Conservation (phyloP, 1,140 invertebrate genomes). For the Stenopsyche tienmushanensis region DNA sequence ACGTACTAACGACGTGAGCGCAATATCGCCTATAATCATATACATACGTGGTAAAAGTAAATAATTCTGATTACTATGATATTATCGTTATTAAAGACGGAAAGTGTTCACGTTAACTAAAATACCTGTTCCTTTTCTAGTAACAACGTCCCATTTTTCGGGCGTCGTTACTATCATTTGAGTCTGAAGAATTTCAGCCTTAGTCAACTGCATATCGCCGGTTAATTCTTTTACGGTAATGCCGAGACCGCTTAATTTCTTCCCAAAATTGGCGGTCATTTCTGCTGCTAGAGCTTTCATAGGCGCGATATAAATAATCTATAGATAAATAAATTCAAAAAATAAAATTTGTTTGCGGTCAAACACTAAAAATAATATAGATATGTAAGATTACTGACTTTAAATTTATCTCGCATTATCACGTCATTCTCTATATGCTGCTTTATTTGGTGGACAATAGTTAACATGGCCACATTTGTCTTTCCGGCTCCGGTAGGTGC, state of each 20-base stretch:
- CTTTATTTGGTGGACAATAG: conserved; percentile 87
- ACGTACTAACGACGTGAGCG: conserved; percentile 86
- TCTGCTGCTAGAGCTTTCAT: conserved; percentile 99
- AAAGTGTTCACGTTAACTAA: conserved; percentile 28
- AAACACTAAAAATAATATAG: not conserved
- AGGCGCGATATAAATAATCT: conserved; percentile 98
- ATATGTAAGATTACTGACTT: conserved; percentile 58
- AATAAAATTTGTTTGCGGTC: conserved; percentile 20
- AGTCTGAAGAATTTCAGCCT: conserved; percentile 91
- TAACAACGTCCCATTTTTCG: conserved; percentile 99
- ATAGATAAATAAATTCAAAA: conserved; percentile 19
- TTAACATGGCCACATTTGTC: conserved; percentile 96
- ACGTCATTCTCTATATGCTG: conserved; percentile 77
- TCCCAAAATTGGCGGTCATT: conserved; percentile 94
- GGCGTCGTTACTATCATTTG: conserved; percentile 99
- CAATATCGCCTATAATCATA: conserved; percentile 89
- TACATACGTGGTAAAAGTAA: not conserved
- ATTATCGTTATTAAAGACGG: not conserved
- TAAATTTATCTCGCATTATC: conserved; percentile 91
- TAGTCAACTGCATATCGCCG: conserved; percentile 97
- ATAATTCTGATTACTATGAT: not conserved
- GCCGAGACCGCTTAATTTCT: conserved; percentile 72
- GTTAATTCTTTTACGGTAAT: conserved; percentile 90
- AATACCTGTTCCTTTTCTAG: conserved; percentile 79
- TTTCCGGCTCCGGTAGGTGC: conserved; percentile 97